Conservation (phyloP, 2,888 invertebrate genomes). For the Pristionchus arcanus region DNA sequence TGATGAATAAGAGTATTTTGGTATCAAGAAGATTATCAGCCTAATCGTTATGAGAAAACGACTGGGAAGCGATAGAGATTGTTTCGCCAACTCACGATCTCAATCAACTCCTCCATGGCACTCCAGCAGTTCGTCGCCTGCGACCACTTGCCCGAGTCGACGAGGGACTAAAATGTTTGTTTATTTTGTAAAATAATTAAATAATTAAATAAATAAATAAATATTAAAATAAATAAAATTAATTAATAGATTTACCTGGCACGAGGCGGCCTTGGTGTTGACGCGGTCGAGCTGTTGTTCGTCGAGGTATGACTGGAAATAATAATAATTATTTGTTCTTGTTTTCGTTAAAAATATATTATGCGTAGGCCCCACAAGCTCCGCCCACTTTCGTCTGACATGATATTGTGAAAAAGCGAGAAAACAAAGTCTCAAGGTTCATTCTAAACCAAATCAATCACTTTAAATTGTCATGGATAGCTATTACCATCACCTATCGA, state of each 20-base stretch:
- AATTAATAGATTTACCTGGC: slow-evolving; percentile 58
- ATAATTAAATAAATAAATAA: not conserved
- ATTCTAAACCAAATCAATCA: no score
- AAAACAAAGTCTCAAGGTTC: no score
- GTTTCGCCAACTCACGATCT: slow-evolving; percentile 78
- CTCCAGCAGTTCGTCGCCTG: slow-evolving; percentile 86
- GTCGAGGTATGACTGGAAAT: slow-evolving; percentile 70
- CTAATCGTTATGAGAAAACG: no score
- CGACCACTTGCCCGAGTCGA: slow-evolving; percentile 83
- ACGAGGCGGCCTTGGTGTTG: slow-evolving; percentile 62
- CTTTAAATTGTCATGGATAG: no score
- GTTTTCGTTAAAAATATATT: not conserved
- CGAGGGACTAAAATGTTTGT: slow-evolving; percentile 60
- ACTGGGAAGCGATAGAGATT: no score
- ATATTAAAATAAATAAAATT: not conserved
- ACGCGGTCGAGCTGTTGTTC: slow-evolving; percentile 67
- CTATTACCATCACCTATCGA: no score
- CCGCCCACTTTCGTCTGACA: no score
- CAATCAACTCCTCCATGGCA: slow-evolving; percentile 84
- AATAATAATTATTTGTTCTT: not conserved
- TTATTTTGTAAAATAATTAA: slow-evolving; percentile 8
- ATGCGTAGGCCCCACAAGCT: no score
- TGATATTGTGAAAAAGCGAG: no score
- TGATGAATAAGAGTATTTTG: no score
- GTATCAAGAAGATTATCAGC: no score